Evolutionary conservation across 2,113 vertebrate species (phyloP), one percentile per base, ranked within the genome.

Genomic region (Sialia sialis): DNA sequence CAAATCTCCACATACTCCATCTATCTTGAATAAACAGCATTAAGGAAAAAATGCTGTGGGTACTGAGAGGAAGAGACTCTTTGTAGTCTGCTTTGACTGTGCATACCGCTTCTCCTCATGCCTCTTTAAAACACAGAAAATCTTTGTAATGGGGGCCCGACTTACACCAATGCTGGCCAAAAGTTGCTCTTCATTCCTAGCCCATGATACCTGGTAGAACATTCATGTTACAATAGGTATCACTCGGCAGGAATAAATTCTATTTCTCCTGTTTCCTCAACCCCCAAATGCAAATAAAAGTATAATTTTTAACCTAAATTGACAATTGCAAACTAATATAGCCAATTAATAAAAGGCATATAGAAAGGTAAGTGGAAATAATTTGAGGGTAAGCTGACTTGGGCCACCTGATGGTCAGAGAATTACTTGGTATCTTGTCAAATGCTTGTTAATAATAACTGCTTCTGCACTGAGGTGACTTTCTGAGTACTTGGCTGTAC

Each of bases 1-100:
- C 92, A 93, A 95, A 96, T 48, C 85, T 82, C 84, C 95, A 39
- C 64, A 91, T 94, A 94, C 77, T 93, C 89, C 92, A 93, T 97
- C 78, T 73, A 92, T 94, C 92, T 90, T 86, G 90, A 89, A 73
- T 91, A 96, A 95, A 92, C 75, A 92, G 70, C 69, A 87, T 52
- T 62, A 85, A 82, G 70, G 62, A 56, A 85, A 83, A 92, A 95
- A 92, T 93, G 84, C 60, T 92, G 44, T 58, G 80, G 56, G 58
- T 91, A 67, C 9, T 51, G 87, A 63, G 62, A 84, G 90, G 92
- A 95, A 91, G 66, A 77, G 36, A 41, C 27, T 83, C 81, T 93
- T 88, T 93, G 87, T 63, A 92, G 87, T 51, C 49, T 7, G 17
- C 79, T 90, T 82, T 95, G 69, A 76, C 52, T 52, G 30, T 6